Percentiles rank a stretch among this genome's conserved stretches.
phyloP scores from a whole-genome alignment of 2,797 vertebrate species.

The Iguana delicatissima region DNA sequence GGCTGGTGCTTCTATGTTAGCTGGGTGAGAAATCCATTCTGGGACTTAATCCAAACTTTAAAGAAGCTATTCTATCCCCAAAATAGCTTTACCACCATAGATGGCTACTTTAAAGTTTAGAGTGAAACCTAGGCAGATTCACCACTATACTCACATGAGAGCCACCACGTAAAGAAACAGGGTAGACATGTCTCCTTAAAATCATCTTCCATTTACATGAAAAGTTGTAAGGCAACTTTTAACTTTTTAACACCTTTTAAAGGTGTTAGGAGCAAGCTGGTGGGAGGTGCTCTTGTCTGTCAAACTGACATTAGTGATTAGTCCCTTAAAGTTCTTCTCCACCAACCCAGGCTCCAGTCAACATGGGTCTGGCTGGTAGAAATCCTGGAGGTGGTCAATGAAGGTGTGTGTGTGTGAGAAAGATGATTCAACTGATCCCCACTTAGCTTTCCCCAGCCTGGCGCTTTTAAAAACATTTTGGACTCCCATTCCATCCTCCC shows the following conservation, averaged over 20 bases:
- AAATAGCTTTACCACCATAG: no score
- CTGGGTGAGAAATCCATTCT: no score
- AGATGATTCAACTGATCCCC: neutral
- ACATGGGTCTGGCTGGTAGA: neutral
- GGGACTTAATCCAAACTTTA: no score
- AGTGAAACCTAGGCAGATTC: no score
- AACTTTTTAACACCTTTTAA: neutral
- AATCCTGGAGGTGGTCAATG: neutral
- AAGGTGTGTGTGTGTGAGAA: no score
- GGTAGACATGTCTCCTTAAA: neutral
- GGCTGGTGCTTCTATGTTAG: neutral
- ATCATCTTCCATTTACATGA: neutral
- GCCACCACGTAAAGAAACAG: no score
- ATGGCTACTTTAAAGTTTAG: no score
- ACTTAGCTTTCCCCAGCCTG: neutral
- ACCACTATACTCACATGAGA: no score
- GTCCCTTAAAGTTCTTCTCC: no score
- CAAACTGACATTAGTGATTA: neutral
- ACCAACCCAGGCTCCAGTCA: no score
- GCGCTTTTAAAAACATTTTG: neutral
- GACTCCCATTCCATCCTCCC: neutral
- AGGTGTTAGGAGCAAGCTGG: neutral
- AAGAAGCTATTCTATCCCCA: no score
- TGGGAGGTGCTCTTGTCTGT: neutral
- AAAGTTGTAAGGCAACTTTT: neutral